Evolutionary conservation across 2,113 vertebrate genomes (phyloP).

Genomic region (Neomonachus schauinslandi): DNA sequence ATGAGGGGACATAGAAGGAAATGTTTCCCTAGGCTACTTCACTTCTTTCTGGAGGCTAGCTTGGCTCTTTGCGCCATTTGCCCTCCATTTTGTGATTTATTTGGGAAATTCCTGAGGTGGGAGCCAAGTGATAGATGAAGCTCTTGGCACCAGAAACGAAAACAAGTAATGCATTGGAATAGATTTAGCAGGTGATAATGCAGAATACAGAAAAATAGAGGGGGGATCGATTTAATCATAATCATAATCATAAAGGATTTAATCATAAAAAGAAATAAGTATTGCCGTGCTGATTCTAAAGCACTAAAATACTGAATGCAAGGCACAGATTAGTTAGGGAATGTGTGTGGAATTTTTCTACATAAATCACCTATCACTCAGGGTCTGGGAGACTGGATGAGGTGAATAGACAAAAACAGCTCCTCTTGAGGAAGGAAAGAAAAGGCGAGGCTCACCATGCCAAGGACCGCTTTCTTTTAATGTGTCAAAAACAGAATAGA

Average conservation of each 20-base stretch:
- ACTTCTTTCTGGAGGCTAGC: neutral
- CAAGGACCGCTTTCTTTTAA: neutral
- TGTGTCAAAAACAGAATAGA: neutral
- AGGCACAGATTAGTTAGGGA: neutral
- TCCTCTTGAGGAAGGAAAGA: neutral
- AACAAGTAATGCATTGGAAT: neutral
- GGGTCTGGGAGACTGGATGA: neutral
- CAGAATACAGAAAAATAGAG: neutral
- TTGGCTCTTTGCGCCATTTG: neutral
- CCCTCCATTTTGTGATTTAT: neutral
- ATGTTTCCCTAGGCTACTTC: neutral
- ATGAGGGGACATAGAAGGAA: fast-evolving
- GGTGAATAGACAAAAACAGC: too few relatives aligned
- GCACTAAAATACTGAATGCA: neutral
- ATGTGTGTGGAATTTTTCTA: neutral
- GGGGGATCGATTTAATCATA: neutral
- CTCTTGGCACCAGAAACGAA: neutral
- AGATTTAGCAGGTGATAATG: neutral
- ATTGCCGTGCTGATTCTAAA: neutral
- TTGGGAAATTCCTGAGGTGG: slow-evolving; percentile 53
- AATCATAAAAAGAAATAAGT: neutral
- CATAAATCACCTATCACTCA: neutral
- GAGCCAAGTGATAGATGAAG: neutral
- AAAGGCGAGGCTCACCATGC: neutral
- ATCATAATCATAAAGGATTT: neutral